A percentile compares a stretch with the other conserved stretches of the same genome.
Conservation (phyloP, 2,888 invertebrate genomes). For the Ametastegia equiseti region DNA sequence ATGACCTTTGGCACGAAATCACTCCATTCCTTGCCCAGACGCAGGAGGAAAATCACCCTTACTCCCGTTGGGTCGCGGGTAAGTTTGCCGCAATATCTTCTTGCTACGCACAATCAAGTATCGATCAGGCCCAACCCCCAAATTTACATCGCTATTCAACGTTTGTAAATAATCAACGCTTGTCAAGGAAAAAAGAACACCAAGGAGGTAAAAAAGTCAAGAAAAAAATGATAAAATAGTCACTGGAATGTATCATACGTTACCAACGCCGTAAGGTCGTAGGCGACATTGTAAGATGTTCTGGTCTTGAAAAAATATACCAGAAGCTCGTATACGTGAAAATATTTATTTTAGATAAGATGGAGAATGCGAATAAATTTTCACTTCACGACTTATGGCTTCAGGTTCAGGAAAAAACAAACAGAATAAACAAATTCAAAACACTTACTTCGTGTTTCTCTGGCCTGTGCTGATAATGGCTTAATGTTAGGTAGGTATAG, state of each 20-base stretch:
- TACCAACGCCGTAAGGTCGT: no score
- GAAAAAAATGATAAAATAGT: not conserved
- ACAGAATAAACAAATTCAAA: no score
- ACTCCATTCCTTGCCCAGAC: constrained; percentile 35
- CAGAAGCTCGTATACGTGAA: no score
- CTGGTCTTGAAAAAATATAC: no score
- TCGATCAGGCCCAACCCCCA: constrained; percentile 28
- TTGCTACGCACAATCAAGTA: constrained; percentile 35
- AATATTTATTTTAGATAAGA: no score
- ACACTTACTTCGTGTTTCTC: not conserved
- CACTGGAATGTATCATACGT: no score
- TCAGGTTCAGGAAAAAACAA: no score
- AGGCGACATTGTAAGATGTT: no score
- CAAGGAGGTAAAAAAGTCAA: not conserved
- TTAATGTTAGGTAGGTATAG: not conserved
- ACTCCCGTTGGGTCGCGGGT: not conserved
- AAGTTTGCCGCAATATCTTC: constrained; percentile 46
- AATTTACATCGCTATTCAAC: constrained; percentile 2
- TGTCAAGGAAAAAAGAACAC: not conserved
- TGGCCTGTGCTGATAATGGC: not conserved
- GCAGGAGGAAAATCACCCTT: constrained; percentile 48
- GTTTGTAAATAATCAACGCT: not conserved
- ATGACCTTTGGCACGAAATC: constrained; percentile 22
- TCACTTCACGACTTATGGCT: no score
- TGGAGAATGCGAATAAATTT: no score